Evolutionary conservation across 2,888 invertebrate genomes (phyloP).

Genomic region (Apotomis turbidana): DNA sequence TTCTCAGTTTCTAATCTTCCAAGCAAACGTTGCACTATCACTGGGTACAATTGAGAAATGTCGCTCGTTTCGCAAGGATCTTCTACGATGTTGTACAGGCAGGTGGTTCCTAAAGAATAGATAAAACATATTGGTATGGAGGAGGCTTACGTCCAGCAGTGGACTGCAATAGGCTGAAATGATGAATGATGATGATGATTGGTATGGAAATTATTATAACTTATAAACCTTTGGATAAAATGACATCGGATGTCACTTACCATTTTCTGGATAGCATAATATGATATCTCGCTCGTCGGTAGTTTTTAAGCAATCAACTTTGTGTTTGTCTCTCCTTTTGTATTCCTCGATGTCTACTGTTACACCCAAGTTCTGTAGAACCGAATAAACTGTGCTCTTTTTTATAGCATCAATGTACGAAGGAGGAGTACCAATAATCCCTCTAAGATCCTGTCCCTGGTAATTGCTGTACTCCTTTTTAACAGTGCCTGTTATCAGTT

Average conservation of each 20-base stretch:
- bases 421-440: conserved; percentile 59
- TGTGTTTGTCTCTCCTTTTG: conserved; percentile 54
- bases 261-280: conserved; percentile 61
- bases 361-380: conserved; percentile 55
- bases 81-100: conserved; percentile 31
- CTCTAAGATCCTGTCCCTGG: conserved; percentile 61
- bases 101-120: conserved; percentile 16
- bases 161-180: no score
- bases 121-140: background rate
- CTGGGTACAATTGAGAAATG: conserved; percentile 27
- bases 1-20: conserved; percentile 20
- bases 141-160: no score
- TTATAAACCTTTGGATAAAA: no score
- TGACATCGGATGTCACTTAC: conserved; percentile 49
- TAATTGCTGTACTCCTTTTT: conserved; percentile 52
- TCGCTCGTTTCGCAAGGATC: conserved; percentile 39
- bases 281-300: conserved; percentile 32
- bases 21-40: conserved; percentile 4
- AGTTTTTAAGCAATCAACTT: conserved; percentile 53
- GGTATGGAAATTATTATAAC: background rate
- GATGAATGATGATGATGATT: no score
- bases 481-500: conserved; percentile 64
- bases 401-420: conserved; percentile 58
- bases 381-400: conserved; percentile 56
- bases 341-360: conserved; percentile 50